Base-by-base conservation (phyloP, 2,113 vertebrate species). In the Syngnathus typhle region DNA sequence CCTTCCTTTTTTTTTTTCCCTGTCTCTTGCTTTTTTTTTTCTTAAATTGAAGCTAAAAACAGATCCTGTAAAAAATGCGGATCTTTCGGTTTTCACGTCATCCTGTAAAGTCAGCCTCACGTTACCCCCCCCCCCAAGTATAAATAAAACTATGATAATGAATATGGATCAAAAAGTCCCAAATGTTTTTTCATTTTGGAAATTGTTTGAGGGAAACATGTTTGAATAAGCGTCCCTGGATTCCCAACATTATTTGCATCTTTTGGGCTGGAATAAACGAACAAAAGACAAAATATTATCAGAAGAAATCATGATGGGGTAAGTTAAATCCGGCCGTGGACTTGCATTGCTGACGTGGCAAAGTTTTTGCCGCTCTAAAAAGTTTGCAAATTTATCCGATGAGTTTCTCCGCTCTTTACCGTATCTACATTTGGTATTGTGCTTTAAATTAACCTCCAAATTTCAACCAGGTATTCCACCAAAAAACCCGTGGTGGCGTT, bases 321-420 rank as follows among this genome's bases (percentile, higher is more conserved):
- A 74, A 80, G 74, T 87, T 84, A 79, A 86, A 88, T 90, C 81
- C 72, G 81, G 80, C 83, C 81, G 86, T 87, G 84, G 84, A 68
- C 44, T 15, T 69, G 23, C 49, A 60, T 69, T 81, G 86, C 87
- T 88, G 87, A 90, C 79, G 78, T 71, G 41, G 84, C 86, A 74
- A 70, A 62, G 77, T 82, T 87, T 82, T 79, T 79, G 83, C 75
- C 71, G 73, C 78, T 71, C 69, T 51, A 43, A 74, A 80, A 47
- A 47, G 15, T 16, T 16, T 52, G 49, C 84, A 83, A 78, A 78
- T 79, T 86, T 86, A 84, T 85, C 83, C 72, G 72, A 78, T 80
- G 85, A 84, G 81, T 83, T 86, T 78, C 84, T 76, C 69, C 77
- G 67, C 84, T 78, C 49, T 75, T 75, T 63, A 13, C 69, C 32